These are phyloP conservation scores for Conus canariensis DNA, from an alignment of 2,888 invertebrate species.

Conservation along the genomic window DNA sequence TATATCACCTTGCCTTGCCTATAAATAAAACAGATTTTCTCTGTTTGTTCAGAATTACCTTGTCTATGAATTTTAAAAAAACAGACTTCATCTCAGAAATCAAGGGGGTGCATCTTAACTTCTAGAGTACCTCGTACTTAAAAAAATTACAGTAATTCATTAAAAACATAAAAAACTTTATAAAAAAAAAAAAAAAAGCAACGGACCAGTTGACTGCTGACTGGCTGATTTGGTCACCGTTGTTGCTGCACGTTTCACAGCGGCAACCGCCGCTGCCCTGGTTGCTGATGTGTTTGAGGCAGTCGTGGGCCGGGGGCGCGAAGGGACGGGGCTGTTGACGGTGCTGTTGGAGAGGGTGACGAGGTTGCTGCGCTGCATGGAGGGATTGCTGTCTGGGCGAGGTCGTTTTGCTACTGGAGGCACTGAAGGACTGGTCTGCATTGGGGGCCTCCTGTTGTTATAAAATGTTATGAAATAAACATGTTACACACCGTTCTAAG, in stretches of 20 bases:
- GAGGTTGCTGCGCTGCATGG: slow-evolving; percentile 53
- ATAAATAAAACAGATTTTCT: too few species aligned
- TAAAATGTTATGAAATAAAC: background rate
- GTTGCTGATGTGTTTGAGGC: background rate
- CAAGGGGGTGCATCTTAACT: too few species aligned
- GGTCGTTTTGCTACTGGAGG: slow-evolving; percentile 25
- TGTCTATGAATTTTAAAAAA: too few species aligned
- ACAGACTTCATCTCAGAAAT: too few species aligned
- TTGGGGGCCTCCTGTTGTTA: background rate
- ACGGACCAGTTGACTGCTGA: background rate
- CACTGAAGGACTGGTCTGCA: slow-evolving; percentile 30
- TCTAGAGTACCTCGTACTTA: too few species aligned
- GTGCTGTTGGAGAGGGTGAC: slow-evolving; percentile 48
- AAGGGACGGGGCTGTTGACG: background rate
- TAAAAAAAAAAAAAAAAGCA: background rate
- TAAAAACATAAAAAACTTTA: too few species aligned
- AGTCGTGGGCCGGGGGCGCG: background rate
- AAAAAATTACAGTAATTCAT: too few species aligned
- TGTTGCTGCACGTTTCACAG: slow-evolving; percentile 44
- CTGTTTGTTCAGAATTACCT: too few species aligned
- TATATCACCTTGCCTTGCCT: too few species aligned
- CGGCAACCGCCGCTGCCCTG: slow-evolving; percentile 36
- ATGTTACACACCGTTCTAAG: too few species aligned
- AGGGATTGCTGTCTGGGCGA: slow-evolving; percentile 46
- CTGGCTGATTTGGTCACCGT: slow-evolving; percentile 40